Evolutionary conservation across 2,113 vertebrate species (phyloP).

Genomic region (Setophaga coronata): DNA sequence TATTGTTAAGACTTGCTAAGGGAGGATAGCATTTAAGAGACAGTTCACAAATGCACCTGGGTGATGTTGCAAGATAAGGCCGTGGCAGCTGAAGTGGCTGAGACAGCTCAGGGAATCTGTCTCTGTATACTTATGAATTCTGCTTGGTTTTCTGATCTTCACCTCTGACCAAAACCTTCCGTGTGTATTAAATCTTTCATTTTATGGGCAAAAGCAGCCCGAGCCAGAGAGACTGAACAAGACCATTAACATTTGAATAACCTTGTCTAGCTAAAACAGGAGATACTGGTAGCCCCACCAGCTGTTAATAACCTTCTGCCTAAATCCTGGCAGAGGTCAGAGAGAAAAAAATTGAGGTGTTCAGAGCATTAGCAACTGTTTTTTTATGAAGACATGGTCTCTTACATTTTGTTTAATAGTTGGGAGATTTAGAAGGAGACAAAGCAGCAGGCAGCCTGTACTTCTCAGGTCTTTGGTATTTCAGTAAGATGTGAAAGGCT

Average conservation of each 20-base stretch:
- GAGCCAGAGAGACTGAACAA: neutral
- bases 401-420: neutral
- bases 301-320: neutral
- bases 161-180: conserved; percentile 12
- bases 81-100: neutral
- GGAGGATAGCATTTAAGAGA: neutral
- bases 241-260: conserved; percentile 36
- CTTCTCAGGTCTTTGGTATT: neutral
- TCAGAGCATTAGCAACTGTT: neutral
- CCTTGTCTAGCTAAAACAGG: neutral
- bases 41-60: neutral
- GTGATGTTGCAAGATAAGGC: neutral
- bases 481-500: neutral
- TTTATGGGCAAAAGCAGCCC: neutral
- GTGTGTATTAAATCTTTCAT: neutral
- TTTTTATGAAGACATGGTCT: neutral
- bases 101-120: neutral
- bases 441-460: neutral
- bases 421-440: neutral
- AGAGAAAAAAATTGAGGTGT: neutral
- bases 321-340: neutral
- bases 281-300: neutral
- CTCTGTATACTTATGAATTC: neutral
- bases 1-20: neutral
- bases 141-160: conserved; percentile 29